phyloP scores from a whole-genome alignment of 2,888 invertebrate genomes.

The Eristalinus sepulchralis region DNA sequence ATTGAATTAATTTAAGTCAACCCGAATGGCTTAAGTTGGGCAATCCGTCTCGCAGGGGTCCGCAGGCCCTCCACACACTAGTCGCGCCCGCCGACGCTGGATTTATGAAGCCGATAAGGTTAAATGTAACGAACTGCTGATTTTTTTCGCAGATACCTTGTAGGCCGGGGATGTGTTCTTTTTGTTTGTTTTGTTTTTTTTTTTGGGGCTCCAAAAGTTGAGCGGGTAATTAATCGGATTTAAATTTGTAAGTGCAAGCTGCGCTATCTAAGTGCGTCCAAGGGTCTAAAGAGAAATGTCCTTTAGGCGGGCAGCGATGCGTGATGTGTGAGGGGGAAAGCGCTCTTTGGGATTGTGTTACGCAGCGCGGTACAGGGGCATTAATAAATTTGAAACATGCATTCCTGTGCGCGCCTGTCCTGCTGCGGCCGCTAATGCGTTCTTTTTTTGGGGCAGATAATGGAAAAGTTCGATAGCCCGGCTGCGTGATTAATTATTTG shows the following conservation, averaged over 20 bases:
- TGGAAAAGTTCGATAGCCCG: slow-evolving; percentile 8
- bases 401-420: neutral
- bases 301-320: slow-evolving; percentile 15
- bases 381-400: slow-evolving; percentile 41
- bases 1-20: slow-evolving; percentile 68
- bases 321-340: neutral
- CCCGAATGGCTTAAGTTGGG: slow-evolving; percentile 60
- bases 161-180: slow-evolving; percentile 33
- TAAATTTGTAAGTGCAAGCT: slow-evolving; percentile 47
- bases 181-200: too few relatives aligned
- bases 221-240: slow-evolving; percentile 58
- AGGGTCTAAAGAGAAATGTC: slow-evolving; percentile 57
- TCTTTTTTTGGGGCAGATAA: slow-evolving; percentile 3
- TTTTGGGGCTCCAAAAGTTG: neutral
- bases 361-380: slow-evolving; percentile 13
- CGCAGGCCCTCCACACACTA: neutral
- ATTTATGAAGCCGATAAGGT: slow-evolving; percentile 68
- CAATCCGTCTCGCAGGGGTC: slow-evolving; percentile 55
- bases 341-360: neutral
- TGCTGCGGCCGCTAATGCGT: slow-evolving; percentile 2
- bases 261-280: slow-evolving; percentile 47
- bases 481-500: slow-evolving; percentile 14
- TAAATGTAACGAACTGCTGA: slow-evolving; percentile 69
- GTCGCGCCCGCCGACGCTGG: slow-evolving; percentile 24
- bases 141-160: slow-evolving; percentile 22